Evolutionary conservation across 64 coral and sea anemone species (phyloP).

Genomic region (Montipora foliosa): DNA sequence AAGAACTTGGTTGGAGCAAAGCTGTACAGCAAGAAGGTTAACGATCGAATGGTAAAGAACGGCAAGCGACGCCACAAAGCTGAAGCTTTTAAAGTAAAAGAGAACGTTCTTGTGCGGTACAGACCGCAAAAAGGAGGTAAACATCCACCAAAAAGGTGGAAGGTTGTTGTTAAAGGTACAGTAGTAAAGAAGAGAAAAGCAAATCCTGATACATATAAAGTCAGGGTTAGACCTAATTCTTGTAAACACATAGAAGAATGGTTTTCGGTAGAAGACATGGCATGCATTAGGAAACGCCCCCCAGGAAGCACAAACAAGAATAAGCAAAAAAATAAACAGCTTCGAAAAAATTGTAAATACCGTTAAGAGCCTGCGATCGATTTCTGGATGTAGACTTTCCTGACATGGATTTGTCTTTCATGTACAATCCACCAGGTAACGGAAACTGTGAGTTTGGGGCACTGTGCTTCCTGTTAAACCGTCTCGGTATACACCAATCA

Average conservation of each 20-base stretch:
- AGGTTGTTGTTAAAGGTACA: conserved; percentile 19
- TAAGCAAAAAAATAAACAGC: not conserved
- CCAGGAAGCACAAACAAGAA: too few species aligned
- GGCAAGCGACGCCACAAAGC: conserved; percentile 38
- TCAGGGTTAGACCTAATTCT: not conserved
- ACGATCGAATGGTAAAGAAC: conserved; percentile 52
- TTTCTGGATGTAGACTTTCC: conserved; percentile 46
- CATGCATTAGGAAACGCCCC: too few species aligned
- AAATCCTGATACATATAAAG: conserved; percentile 30
- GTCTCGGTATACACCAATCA: conserved; percentile 41
- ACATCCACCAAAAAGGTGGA: not conserved
- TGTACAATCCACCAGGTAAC: conserved; percentile 60
- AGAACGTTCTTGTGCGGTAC: conserved; percentile 11
- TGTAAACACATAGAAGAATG: too few species aligned
- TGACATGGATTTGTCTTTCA: conserved; percentile 25
- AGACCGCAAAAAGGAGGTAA: not conserved
- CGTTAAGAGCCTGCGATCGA: not conserved
- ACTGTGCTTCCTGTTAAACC: not conserved
- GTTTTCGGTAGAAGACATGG: too few species aligned
- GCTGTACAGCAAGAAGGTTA: conserved; percentile 15
- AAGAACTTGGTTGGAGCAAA: conserved; percentile 45
- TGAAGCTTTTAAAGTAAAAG: conserved; percentile 8
- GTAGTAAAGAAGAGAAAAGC: conserved; percentile 14
- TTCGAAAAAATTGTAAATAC: conserved; percentile 27
- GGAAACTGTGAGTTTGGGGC: conserved; percentile 48